Conservation (phyloP, 2,888 invertebrate genomes). For the Myopa testacea region DNA sequence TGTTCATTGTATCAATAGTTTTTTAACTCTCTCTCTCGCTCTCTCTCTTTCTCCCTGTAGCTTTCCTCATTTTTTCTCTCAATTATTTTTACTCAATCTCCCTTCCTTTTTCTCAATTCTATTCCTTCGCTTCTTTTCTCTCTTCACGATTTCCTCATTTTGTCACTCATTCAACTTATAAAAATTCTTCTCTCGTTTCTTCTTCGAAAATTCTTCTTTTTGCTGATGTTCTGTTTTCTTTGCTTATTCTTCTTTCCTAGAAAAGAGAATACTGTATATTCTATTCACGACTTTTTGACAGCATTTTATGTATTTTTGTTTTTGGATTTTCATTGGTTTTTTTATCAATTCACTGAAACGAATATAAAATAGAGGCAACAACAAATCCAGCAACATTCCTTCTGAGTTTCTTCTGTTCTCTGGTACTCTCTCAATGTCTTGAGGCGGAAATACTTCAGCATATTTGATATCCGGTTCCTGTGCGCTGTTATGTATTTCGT, state of each 20-base stretch:
- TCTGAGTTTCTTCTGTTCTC: not conserved
- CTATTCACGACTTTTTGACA: no score
- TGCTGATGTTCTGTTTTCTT: no score
- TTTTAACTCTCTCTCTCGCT: no score
- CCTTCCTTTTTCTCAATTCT: no score
- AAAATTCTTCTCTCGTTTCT: no score
- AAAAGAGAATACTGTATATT: no score
- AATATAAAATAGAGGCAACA: not conserved
- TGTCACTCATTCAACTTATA: not conserved
- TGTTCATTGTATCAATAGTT: no score
- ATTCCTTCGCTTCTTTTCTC: not conserved
- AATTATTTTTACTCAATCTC: not conserved
- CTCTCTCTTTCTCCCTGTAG: not conserved
- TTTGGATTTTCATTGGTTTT: no score
- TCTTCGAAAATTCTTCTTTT: no score
- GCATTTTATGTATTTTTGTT: no score
- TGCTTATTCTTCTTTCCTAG: no score
- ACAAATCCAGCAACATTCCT: not conserved
- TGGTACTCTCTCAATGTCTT: not conserved
- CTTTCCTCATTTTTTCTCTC: not conserved
- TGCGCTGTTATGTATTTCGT: constrained; percentile 27
- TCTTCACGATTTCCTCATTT: not conserved
- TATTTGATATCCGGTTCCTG: constrained; percentile 33
- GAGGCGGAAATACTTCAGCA: constrained; percentile 18
- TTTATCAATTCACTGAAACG: not conserved